Conservation (phyloP, 1,140 invertebrate species). For the Drosophila kohkoa region DNA sequence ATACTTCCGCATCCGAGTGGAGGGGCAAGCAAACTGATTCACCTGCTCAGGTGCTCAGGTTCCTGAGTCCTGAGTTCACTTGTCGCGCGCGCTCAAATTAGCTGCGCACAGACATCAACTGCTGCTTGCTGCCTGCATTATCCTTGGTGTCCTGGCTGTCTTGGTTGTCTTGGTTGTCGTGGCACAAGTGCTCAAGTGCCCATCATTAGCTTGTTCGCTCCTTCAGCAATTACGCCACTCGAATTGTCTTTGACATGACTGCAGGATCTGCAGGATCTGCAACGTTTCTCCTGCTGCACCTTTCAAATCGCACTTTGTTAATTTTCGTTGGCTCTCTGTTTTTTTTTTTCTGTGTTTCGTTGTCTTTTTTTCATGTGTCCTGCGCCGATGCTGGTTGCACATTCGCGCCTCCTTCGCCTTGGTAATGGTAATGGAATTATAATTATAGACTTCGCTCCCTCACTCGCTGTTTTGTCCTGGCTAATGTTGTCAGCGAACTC, state of each 20-base stretch:
- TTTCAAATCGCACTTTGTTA: constrained; percentile 64
- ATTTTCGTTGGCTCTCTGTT: constrained; percentile 14
- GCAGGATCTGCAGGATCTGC: constrained; percentile 63
- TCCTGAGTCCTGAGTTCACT: constrained; percentile 33
- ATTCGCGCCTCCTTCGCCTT: constrained; percentile 43
- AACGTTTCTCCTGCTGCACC: constrained; percentile 55
- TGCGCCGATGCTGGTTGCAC: constrained; percentile 32
- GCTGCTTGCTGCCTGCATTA: constrained; percentile 61
- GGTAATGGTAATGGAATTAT: constrained; percentile 79
- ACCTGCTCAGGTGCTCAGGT: constrained; percentile 59
- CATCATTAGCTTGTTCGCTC: constrained; percentile 63
- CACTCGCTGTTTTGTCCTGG: constrained; percentile 36
- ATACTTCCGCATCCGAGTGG: constrained; percentile 67
- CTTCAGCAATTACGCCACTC: constrained; percentile 74
- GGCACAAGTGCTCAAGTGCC: constrained; percentile 42
- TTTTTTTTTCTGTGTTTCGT: no score
- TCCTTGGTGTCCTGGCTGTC: constrained; percentile 34
- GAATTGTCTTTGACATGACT: constrained; percentile 71
- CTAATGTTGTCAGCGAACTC: constrained; percentile 72
- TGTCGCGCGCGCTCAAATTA: constrained; percentile 59
- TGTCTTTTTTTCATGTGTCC: constrained; percentile 30
- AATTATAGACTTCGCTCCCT: constrained; percentile 73
- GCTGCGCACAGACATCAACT: neutral
- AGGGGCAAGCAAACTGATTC: constrained; percentile 51
- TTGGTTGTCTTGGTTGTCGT: constrained; percentile 4